Conservation (phyloP, 2,797 vertebrate genomes). For the Platalea minor region DNA sequence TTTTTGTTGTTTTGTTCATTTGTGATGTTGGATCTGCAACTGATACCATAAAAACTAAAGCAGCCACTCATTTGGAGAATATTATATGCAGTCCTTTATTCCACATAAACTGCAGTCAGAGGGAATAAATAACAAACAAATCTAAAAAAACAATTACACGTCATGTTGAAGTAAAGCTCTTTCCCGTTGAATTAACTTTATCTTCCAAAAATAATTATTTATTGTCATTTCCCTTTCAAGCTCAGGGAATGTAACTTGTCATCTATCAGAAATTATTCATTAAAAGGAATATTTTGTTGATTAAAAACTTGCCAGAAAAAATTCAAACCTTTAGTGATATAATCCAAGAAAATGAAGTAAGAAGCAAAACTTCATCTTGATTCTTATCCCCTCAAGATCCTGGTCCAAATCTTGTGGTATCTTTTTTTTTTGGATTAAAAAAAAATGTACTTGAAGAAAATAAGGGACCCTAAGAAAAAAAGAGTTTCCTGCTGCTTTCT, state of each 20-base stretch:
- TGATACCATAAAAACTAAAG: not conserved
- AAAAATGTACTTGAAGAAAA: not conserved
- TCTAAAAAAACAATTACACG: not conserved
- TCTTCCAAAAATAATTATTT: not conserved
- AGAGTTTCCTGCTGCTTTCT: not conserved
- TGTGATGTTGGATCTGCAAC: not conserved
- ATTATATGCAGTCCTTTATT: not conserved
- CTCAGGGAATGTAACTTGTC: not conserved
- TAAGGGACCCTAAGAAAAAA: not conserved
- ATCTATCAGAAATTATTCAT: not conserved
- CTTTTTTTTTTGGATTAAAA: not conserved
- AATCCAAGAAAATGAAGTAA: not conserved
- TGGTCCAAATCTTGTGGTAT: not conserved
- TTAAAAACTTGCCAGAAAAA: not conserved
- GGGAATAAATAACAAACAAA: not conserved
- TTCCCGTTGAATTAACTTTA: not conserved
- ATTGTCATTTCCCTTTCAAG: not conserved
- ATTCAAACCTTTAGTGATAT: not conserved
- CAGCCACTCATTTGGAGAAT: not conserved
- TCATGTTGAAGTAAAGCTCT: not conserved
- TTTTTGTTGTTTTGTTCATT: not conserved
- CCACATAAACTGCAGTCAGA: not conserved
- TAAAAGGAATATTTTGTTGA: not conserved
- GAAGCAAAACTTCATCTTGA: not conserved
- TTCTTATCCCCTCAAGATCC: not conserved